Conservation (phyloP, 1,140 invertebrate genomes). For the Vollenhovia emeryi region DNA sequence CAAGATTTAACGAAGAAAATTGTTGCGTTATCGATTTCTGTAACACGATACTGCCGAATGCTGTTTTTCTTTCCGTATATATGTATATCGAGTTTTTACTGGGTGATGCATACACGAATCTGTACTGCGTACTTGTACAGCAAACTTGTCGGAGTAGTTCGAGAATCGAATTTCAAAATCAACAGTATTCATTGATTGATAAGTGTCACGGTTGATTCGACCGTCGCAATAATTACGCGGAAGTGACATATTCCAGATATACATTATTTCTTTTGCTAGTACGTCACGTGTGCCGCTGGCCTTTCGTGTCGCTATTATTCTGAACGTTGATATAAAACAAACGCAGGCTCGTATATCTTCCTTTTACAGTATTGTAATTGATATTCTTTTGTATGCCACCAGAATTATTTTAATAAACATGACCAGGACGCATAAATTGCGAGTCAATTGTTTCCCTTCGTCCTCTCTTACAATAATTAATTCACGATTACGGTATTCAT, state of each 20-base stretch:
- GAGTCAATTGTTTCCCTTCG: neutral
- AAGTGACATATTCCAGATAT: neutral
- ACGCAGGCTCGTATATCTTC: slow-evolving; percentile 51
- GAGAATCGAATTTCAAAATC: neutral
- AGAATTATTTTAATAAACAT: slow-evolving; percentile 54
- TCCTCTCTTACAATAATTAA: neutral
- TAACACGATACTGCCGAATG: neutral
- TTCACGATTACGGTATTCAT: neutral
- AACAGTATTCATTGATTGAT: neutral
- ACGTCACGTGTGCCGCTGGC: slow-evolving; percentile 21
- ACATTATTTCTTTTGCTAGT: slow-evolving; percentile 40
- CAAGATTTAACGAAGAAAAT: slow-evolving; percentile 10
- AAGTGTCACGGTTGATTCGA: neutral
- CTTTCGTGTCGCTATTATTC: slow-evolving; percentile 14
- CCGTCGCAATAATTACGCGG: neutral
- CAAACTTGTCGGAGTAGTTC: slow-evolving; percentile 2
- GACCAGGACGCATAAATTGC: neutral
- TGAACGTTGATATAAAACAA: neutral
- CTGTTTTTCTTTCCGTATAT: neutral
- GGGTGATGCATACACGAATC: neutral
- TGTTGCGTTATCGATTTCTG: neutral
- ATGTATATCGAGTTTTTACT: neutral
- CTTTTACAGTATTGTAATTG: slow-evolving; percentile 31
- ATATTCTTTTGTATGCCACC: slow-evolving; percentile 43
- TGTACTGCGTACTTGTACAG: neutral